Evolutionary conservation across 2,797 vertebrate species (phyloP).

Genomic region (Macropodus opercularis): DNA sequence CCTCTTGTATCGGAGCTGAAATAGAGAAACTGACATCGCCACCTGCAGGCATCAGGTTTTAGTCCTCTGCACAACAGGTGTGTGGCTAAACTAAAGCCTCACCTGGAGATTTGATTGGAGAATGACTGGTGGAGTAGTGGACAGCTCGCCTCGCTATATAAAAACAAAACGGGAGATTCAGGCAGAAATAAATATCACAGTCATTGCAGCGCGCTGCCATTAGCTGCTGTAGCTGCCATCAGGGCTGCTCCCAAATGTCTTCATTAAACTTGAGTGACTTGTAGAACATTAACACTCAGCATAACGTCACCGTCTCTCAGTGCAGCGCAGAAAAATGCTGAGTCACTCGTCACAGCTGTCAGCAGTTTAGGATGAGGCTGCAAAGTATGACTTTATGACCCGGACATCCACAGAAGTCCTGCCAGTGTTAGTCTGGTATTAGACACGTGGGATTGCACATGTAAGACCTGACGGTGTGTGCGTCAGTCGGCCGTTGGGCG

Average conservation of each 20-base stretch:
- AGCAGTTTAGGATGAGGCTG: slow-evolving; percentile 17
- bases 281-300: slow-evolving; percentile 21
- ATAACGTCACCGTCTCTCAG: slow-evolving; percentile 25
- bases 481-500: too few relatives aligned
- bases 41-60: not conserved
- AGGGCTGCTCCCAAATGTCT: slow-evolving; percentile 4
- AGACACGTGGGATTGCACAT: not conserved
- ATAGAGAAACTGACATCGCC: not conserved
- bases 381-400: slow-evolving; percentile 22
- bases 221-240: not conserved
- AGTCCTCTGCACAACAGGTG: not conserved
- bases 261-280: slow-evolving; percentile 22
- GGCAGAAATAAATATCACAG: not conserved
- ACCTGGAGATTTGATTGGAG: slow-evolving; percentile 95
- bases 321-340: slow-evolving; percentile 18
- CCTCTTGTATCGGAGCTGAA: not conserved
- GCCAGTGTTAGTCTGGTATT: not conserved
- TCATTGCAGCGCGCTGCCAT: not conserved
- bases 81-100: slow-evolving; percentile 68
- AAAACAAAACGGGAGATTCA: not conserved
- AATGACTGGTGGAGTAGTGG: slow-evolving; percentile 87
- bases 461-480: too few relatives aligned
- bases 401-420: slow-evolving; percentile 7
- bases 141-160: slow-evolving; percentile 88
- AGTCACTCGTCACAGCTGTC: slow-evolving; percentile 30